Base-by-base conservation (phyloP, 2,113 vertebrate genomes). In the Carassius auratus region DNA sequence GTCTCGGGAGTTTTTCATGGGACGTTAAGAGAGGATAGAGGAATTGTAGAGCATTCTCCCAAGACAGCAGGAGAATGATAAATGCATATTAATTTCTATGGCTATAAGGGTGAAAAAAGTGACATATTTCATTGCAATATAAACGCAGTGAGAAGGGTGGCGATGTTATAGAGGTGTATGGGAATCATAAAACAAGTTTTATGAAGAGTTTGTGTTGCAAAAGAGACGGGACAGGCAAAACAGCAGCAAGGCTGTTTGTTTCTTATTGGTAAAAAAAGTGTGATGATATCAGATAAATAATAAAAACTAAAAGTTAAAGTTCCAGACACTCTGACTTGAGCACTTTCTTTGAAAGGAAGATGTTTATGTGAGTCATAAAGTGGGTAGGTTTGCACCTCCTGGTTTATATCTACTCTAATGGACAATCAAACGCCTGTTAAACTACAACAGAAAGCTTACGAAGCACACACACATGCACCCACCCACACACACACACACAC, bases 1-100 rank as follows among this genome's bases (percentile, higher is more conserved):
- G 75, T 78, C 69, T 61, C 12, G 57, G 30, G 30, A 64, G 81
- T 84, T 80, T 45, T 86, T 80, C 76, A 88, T 84, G 81, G 85
- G 68, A 45, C 30, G 75, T 86, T 84, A 81, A 38, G 84, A 48
- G 23, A 84, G 84, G 76, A 38, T 81, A 48, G 33, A 84, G 84
- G 76, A 84, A 86, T 61, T 86, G 23, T 50, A 42, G 38, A 61
- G 59, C 45, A 66, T 80, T 59, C 23, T 57, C 57, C 13, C n/a
- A 21, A 59, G 38, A 59, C 64, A 42, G 23, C 38, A 55, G 36
- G 64, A 15, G 81, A 48, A 66, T 50, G 13, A 80, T 15, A 42
- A 36, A 55, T 42, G 33, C 42, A 52, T 76, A 50, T 52, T 4
- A 38, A 4, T 12, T 48, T 48, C 12, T 48, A 48, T 12, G 45